Conservation (phyloP, 2,113 vertebrate genomes). For the Crotalus viridis region DNA sequence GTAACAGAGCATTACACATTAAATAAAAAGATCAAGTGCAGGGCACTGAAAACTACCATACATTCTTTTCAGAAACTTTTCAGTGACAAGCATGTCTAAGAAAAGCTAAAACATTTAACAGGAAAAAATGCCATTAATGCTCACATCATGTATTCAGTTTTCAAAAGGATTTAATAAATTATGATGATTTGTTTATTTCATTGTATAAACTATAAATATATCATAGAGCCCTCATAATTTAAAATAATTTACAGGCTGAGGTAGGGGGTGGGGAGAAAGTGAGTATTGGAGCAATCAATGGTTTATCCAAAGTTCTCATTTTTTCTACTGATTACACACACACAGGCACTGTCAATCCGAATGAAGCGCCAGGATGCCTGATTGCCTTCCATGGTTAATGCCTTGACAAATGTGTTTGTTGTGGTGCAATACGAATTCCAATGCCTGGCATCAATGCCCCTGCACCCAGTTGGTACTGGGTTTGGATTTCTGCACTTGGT, state of each 20-base stretch:
- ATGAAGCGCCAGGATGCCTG: constrained; percentile 93
- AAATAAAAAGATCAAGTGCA: background rate
- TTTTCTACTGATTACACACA: constrained; percentile 95
- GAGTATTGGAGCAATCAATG: constrained; percentile 25
- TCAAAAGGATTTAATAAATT: constrained; percentile 85
- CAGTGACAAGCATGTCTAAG: background rate
- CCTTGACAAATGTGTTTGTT: constrained; percentile 92
- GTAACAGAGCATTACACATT: background rate
- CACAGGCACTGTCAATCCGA: constrained; percentile 92
- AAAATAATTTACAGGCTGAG: constrained; percentile 98
- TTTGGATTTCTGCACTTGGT: constrained; percentile 88
- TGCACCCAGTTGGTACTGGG: constrained; percentile 81
- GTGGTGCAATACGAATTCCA: constrained; percentile 99
- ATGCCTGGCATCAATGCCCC: constrained; percentile 91
- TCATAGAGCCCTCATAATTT: constrained; percentile 98
- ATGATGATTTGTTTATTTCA: constrained; percentile 76
- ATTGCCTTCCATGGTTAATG: constrained; percentile 85
- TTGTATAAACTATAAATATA: constrained; percentile 99
- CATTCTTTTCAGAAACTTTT: background rate
- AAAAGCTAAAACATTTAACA: background rate
- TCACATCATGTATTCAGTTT: constrained; percentile 54
- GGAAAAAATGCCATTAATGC: constrained; percentile 10
- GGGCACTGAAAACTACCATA: background rate
- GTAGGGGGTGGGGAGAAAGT: constrained; percentile 82
- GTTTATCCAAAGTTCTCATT: constrained; percentile 75